A percentile compares a stretch with the other conserved stretches of the same genome.
phyloP scores from a whole-genome alignment of 2,797 vertebrate species.

The Eptatretus atami region DNA sequence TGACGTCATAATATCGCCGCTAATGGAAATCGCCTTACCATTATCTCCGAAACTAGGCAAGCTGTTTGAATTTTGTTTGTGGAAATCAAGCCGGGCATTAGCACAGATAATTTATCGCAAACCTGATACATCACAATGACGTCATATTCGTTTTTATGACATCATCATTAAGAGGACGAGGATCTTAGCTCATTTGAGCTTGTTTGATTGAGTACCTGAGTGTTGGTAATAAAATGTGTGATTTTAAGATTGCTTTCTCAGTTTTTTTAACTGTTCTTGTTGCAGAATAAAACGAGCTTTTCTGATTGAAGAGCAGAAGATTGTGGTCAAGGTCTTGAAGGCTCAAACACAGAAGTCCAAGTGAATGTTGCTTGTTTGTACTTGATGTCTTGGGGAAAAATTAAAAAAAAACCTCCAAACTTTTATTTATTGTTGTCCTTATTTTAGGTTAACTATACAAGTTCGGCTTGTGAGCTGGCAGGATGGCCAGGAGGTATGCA shows the following conservation, averaged over 20 bases:
- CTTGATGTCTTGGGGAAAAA: constrained; percentile 6
- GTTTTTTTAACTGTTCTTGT: constrained; percentile 6
- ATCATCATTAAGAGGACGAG: background rate
- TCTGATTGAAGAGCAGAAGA: constrained; percentile 98
- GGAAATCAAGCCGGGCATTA: no score
- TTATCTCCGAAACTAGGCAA: no score
- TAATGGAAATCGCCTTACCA: no score
- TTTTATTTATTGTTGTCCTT: constrained; percentile 3
- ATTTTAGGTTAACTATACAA: background rate
- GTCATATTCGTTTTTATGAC: no score
- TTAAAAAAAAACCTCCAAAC: constrained; percentile 1
- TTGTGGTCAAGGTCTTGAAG: constrained; percentile 90
- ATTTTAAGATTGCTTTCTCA: background rate
- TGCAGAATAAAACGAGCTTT: constrained; percentile 89
- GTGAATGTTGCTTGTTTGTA: constrained; percentile 30
- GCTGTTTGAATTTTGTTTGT: no score
- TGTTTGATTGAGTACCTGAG: background rate
- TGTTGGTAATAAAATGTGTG: background rate
- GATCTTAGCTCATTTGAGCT: no score
- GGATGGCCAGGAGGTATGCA: no score
- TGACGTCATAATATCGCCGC: no score
- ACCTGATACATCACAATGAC: no score
- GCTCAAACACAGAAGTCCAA: constrained; percentile 98
- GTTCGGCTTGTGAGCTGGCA: no score
- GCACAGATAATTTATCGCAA: no score